Percentiles rank a stretch among this genome's conserved stretches.
Evolutionary conservation across 1,140 invertebrate species (phyloP).

Genomic region (Penaeus japonicus): DNA sequence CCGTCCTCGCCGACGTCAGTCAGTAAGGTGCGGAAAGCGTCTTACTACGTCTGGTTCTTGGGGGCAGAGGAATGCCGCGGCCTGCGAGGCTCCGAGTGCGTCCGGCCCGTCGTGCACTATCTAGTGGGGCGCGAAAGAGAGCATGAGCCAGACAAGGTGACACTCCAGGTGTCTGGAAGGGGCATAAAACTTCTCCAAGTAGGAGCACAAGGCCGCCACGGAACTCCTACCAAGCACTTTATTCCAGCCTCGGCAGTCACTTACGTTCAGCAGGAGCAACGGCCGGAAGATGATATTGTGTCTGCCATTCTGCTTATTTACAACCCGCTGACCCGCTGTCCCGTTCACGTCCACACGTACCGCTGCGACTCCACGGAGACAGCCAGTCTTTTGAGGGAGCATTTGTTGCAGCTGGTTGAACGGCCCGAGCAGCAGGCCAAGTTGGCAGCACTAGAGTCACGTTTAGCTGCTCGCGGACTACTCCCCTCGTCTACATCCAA

Average conservation of each 20-base stretch:
- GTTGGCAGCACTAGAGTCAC: constrained; percentile 78
- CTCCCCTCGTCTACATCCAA: constrained; percentile 34
- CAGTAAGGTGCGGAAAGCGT: constrained; percentile 85
- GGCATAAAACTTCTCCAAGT: constrained; percentile 91
- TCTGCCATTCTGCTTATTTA: constrained; percentile 87
- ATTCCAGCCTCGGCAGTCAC: constrained; percentile 93
- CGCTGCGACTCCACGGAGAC: constrained; percentile 94
- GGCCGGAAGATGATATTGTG: constrained; percentile 84
- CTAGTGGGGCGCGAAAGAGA: constrained; percentile 83
- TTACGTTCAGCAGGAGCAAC: constrained; percentile 76
- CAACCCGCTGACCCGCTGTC: constrained; percentile 88
- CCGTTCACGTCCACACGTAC: constrained; percentile 93
- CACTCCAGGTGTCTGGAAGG: constrained; percentile 83
- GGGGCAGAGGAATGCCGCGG: constrained; percentile 94
- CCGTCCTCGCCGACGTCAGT: not conserved
- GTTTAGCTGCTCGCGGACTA: constrained; percentile 67
- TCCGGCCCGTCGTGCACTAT: constrained; percentile 82
- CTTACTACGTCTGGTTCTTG: constrained; percentile 98
- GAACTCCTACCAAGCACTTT: constrained; percentile 85
- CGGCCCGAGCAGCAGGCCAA: constrained; percentile 87
- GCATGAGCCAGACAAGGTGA: constrained; percentile 91
- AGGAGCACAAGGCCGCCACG: constrained; percentile 57
- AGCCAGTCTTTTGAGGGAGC: constrained; percentile 81
- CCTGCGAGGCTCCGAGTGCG: constrained; percentile 80
- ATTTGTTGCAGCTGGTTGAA: constrained; percentile 82